Percentiles rank a stretch among this genome's conserved stretches.
Conservation (phyloP, 1,140 invertebrate species). For the Venturia canescens region DNA sequence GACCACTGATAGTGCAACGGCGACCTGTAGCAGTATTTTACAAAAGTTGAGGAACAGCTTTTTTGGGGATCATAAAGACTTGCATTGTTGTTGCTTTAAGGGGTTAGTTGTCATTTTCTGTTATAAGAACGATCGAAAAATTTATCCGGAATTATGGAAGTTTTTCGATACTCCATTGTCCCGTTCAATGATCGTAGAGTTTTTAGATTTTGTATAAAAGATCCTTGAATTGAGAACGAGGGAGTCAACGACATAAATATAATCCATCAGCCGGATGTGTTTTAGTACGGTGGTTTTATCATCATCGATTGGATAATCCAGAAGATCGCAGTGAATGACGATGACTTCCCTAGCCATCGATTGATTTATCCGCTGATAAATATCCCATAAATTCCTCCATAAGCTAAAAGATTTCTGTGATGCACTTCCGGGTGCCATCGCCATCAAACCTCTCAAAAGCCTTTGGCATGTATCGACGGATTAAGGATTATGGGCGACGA, state of each 20-base stretch:
- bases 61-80: too few relatives aligned
- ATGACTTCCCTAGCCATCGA: neutral
- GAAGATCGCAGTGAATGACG: neutral
- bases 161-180: too few relatives aligned
- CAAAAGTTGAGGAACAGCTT: neutral
- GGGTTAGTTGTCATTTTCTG: too few relatives aligned
- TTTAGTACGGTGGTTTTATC: neutral
- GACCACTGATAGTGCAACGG: neutral
- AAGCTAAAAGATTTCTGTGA: neutral
- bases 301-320: neutral
- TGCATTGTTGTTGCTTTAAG: too few relatives aligned
- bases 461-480: constrained; percentile 62
- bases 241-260: too few relatives aligned
- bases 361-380: neutral
- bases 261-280: too few relatives aligned
- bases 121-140: too few relatives aligned
- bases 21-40: too few relatives aligned
- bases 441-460: constrained; percentile 25
- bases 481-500: constrained; percentile 67
- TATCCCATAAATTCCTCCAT: neutral
- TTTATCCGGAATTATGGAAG: too few relatives aligned
- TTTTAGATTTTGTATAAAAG: too few relatives aligned
- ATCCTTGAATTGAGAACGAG: too few relatives aligned
- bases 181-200: too few relatives aligned
- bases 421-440: neutral